Percentiles rank a stretch among this genome's conserved stretches.
These are phyloP conservation scores for Eledone cirrhosa DNA, from an alignment of 2,888 invertebrate genomes.

Conservation along the genomic window DNA sequence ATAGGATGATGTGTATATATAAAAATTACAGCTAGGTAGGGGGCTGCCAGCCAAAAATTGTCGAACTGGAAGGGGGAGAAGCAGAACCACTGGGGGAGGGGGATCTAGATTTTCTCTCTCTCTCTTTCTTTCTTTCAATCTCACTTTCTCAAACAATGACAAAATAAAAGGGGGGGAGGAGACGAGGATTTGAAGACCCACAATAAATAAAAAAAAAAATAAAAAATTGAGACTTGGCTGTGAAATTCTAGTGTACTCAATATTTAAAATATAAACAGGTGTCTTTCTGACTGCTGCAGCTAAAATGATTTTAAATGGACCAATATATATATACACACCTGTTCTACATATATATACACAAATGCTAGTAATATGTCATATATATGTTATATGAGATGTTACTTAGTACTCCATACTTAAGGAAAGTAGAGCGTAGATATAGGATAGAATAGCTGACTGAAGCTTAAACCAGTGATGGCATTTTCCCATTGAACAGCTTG, in stretches of 20 bases:
- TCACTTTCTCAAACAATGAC: slow-evolving; percentile 23
- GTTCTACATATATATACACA: too few relatives aligned
- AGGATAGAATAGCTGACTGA: too few relatives aligned
- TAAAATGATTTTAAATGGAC: too few relatives aligned
- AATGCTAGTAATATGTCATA: too few relatives aligned
- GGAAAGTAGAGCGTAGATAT: too few relatives aligned
- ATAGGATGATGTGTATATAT: slow-evolving; percentile 29
- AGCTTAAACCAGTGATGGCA: too few relatives aligned
- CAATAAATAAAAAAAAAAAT: neutral
- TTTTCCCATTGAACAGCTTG: too few relatives aligned
- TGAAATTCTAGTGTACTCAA: slow-evolving; percentile 12
- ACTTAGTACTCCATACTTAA: too few relatives aligned
- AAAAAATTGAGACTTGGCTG: slow-evolving; percentile 20
- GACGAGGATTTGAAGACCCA: neutral
- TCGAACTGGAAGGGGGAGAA: neutral
- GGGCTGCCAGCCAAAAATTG: slow-evolving; percentile 26
- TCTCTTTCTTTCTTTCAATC: neutral
- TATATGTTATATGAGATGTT: too few relatives aligned
- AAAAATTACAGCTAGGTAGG: slow-evolving; percentile 25
- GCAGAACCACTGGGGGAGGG: slow-evolving; percentile 9
- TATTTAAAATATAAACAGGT: neutral
- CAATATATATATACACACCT: too few relatives aligned
- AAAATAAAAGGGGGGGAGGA: neutral
- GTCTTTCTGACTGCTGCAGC: too few relatives aligned
- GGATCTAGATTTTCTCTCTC: too few relatives aligned